Evolutionary conservation across 2,888 invertebrate species (phyloP).

Genomic region (Eumerus sabulonum): DNA sequence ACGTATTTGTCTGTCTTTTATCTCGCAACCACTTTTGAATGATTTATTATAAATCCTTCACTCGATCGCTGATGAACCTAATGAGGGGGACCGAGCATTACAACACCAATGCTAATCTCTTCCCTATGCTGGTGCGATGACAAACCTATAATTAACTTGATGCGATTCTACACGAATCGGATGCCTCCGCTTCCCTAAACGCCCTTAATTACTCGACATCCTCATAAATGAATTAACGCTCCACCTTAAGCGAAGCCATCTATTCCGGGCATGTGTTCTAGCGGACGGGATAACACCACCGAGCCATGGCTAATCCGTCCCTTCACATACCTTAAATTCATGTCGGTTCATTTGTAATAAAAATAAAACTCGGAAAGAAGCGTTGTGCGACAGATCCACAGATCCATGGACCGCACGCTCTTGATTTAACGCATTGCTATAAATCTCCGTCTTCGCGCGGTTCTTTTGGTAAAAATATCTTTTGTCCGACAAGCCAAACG

Average conservation of each 20-base stretch:
- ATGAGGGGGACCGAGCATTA: not conserved
- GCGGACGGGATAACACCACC: conserved; percentile 30
- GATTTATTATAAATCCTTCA: not conserved
- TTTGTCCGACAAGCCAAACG: not conserved
- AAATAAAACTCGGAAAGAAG: conserved; percentile 4
- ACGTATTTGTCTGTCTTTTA: too few species aligned
- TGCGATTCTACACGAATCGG: conserved; percentile 1
- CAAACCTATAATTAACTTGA: conserved; percentile 29
- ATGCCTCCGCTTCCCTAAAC: conserved; percentile 2
- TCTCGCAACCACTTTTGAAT: too few species aligned
- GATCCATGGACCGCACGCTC: conserved; percentile 23
- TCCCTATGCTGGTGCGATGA: not conserved
- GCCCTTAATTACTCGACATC: conserved; percentile 41
- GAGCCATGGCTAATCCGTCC: conserved; percentile 35
- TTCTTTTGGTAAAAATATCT: conserved; percentile 55
- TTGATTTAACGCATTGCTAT: conserved; percentile 39
- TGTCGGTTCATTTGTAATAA: too few species aligned
- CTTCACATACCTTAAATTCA: conserved; percentile 45
- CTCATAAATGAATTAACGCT: conserved; percentile 48
- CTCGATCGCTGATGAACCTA: conserved; percentile 4
- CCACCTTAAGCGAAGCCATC: conserved; percentile 25
- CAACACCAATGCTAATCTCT: conserved; percentile 29
- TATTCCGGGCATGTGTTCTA: conserved; percentile 16
- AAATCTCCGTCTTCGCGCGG: conserved; percentile 44
- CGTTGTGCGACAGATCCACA: conserved; percentile 42